phyloP scores from a whole-genome alignment of 2,797 vertebrate species.

The Dallia pectoralis region DNA sequence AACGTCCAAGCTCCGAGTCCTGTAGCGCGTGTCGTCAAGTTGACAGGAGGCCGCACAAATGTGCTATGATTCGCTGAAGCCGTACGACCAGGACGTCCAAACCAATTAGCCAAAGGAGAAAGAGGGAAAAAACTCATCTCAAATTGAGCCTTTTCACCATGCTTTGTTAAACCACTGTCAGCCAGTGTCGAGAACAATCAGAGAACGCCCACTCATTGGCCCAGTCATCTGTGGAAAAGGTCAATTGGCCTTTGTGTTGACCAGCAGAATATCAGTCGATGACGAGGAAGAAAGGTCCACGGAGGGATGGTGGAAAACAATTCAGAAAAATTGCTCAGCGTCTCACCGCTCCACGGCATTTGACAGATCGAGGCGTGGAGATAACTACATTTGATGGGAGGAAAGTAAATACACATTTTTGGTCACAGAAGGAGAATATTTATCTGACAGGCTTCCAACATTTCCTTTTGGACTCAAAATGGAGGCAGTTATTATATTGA shows the following conservation, averaged over 20 bases:
- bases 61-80: slow-evolving; percentile 47
- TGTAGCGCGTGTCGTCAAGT: slow-evolving; percentile 18
- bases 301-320: slow-evolving; percentile 50
- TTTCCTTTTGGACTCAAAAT: slow-evolving; percentile 60
- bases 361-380: slow-evolving; percentile 55
- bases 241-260: slow-evolving; percentile 62
- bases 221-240: slow-evolving; percentile 53
- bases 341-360: slow-evolving; percentile 39
- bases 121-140: slow-evolving; percentile 46
- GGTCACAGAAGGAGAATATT: slow-evolving; percentile 55
- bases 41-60: slow-evolving; percentile 15
- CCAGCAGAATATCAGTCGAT: slow-evolving; percentile 68
- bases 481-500: slow-evolving; percentile 68
- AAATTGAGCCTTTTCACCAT: slow-evolving; percentile 61
- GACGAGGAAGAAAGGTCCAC: slow-evolving; percentile 55
- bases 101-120: slow-evolving; percentile 51
- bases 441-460: slow-evolving; percentile 67
- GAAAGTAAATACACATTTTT: slow-evolving; percentile 66
- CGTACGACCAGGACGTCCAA: slow-evolving; percentile 64
- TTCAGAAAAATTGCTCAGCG: slow-evolving; percentile 44
- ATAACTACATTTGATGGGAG: slow-evolving; percentile 48
- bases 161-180: slow-evolving; percentile 72
- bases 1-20: slow-evolving; percentile 25
- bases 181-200: slow-evolving; percentile 63
- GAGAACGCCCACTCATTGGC: slow-evolving; percentile 52